These are phyloP conservation scores for Drosophila pegasa DNA, from an alignment of 2,888 invertebrate species.

Conservation along the genomic window DNA sequence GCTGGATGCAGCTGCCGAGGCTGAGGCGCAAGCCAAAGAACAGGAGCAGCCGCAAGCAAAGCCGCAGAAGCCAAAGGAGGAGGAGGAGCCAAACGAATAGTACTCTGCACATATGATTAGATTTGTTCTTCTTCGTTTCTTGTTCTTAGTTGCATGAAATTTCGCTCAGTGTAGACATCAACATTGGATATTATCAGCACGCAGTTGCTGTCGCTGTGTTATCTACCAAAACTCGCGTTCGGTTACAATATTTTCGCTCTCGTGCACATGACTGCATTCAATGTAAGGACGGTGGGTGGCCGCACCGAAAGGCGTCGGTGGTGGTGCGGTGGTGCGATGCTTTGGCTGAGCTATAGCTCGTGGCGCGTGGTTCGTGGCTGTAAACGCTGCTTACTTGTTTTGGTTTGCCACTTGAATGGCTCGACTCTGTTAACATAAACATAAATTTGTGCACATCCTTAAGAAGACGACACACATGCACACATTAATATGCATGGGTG, in stretches of 20 bases:
- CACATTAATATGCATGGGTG: constrained; percentile 4
- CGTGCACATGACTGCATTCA: constrained; percentile 76
- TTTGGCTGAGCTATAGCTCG: constrained; percentile 11
- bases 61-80: background rate
- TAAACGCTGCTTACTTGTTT: constrained; percentile 58
- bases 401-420: constrained; percentile 78
- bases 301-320: constrained; percentile 6
- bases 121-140: background rate
- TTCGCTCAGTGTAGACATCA: constrained; percentile 40
- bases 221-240: constrained; percentile 67
- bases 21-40: constrained; percentile 8
- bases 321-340: constrained; percentile 10
- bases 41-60: background rate
- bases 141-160: background rate
- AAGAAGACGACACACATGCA: constrained; percentile 30
- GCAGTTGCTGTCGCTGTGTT: constrained; percentile 51
- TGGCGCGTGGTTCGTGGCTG: constrained; percentile 7
- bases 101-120: background rate
- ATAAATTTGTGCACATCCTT: constrained; percentile 67
- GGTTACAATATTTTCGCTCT: constrained; percentile 65
- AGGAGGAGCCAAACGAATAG: background rate
- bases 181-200: constrained; percentile 25
- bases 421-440: constrained; percentile 78
- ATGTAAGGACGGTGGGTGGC: constrained; percentile 20
- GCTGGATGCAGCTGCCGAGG: constrained; percentile 34